These are phyloP conservation scores for Plebejus anna DNA, from an alignment of 2,888 invertebrate genomes.

Conservation along the genomic window DNA sequence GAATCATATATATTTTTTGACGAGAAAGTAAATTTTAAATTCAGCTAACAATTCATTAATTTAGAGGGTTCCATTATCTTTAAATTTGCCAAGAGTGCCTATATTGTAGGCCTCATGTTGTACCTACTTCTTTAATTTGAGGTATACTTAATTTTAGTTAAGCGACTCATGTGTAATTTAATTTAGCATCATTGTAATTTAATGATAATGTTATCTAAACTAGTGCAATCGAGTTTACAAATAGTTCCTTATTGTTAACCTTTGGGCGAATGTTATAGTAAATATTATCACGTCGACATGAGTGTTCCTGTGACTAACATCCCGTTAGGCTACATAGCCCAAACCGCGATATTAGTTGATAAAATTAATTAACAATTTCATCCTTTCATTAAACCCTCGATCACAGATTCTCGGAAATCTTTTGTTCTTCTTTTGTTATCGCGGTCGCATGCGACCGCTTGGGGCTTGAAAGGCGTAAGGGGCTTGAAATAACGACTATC, in stretches of 20 bases:
- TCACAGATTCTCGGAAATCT: too few relatives aligned
- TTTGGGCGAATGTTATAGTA: constrained; percentile 1
- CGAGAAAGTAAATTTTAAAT: neutral
- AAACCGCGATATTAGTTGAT: neutral
- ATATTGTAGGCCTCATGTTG: neutral
- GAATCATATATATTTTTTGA: neutral
- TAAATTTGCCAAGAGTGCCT: neutral
- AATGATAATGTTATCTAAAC: neutral
- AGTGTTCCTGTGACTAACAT: neutral
- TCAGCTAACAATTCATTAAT: neutral
- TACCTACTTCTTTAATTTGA: too few relatives aligned
- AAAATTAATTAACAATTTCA: too few relatives aligned
- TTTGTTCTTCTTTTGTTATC: too few relatives aligned
- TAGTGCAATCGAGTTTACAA: constrained; percentile 13
- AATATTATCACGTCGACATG: neutral
- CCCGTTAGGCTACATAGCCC: neutral
- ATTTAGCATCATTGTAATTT: constrained; percentile 1
- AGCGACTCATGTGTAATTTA: neutral
- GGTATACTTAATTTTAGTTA: neutral
- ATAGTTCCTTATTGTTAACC: constrained; percentile 9
- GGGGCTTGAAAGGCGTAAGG: too few relatives aligned
- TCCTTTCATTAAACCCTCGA: too few relatives aligned
- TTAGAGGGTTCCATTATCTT: neutral
- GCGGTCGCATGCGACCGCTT: too few relatives aligned
- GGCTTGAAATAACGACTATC: too few relatives aligned